Percentiles rank a stretch among this genome's conserved stretches.
Conservation (phyloP, 2,888 invertebrate species). For the Herminia tarsipennalis region DNA sequence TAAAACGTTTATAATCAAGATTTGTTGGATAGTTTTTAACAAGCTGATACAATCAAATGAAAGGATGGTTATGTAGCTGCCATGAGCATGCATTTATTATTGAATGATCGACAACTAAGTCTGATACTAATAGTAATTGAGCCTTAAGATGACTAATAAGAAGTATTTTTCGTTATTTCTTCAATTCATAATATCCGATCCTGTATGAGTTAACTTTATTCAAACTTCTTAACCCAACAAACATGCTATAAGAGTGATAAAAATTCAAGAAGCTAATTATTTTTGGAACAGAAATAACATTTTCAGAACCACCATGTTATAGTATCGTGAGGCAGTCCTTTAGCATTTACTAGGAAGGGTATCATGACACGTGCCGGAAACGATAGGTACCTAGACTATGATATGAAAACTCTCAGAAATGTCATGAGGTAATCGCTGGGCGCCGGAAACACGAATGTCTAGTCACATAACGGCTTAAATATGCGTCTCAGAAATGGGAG, state of each 20-base stretch:
- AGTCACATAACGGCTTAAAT: conserved; percentile 31
- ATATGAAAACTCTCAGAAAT: conserved; percentile 37
- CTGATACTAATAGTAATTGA: too few species aligned
- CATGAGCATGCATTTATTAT: conserved; percentile 6
- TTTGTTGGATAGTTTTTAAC: conserved; percentile 8
- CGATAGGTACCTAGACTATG: conserved; percentile 19
- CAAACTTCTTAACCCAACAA: too few species aligned
- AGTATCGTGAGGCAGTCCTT: too few species aligned
- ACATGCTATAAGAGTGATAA: too few species aligned
- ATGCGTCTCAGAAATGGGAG: conserved; percentile 27
- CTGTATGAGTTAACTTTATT: too few species aligned
- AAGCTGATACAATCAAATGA: conserved; percentile 2
- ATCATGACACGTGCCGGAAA: conserved; percentile 33
- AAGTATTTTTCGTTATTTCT: too few species aligned
- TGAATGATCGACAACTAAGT: not conserved
- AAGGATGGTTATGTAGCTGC: conserved; percentile 1
- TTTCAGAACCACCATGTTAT: too few species aligned
- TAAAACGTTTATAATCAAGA: conserved; percentile 17
- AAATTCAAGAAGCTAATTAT: too few species aligned
- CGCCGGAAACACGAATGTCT: conserved; percentile 45
- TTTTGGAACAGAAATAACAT: too few species aligned
- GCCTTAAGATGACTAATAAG: too few species aligned
- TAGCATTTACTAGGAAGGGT: conserved; percentile 23
- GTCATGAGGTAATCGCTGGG: conserved; percentile 32
- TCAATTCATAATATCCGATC: too few species aligned